A percentile compares a stretch with the other conserved stretches of the same genome.
phyloP scores from a whole-genome alignment of 2,888 invertebrate species.

The Portevinia maculata region DNA sequence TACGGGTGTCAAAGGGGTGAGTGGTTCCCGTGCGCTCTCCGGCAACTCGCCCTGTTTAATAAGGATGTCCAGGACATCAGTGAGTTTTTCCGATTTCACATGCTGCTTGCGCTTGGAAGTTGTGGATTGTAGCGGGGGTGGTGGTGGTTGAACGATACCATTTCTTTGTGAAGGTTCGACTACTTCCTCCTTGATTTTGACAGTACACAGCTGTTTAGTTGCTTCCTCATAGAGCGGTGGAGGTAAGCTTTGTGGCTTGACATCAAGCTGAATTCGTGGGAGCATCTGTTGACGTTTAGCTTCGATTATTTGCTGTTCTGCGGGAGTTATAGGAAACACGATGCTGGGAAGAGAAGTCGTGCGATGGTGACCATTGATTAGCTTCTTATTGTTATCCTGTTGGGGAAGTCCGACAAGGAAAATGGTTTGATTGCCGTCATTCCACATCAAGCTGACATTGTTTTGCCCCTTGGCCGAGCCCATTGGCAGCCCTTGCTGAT shows the following conservation, averaged over 20 bases:
- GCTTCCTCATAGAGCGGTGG: constrained; percentile 90
- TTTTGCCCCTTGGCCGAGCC: constrained; percentile 83
- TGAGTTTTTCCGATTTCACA: constrained; percentile 82
- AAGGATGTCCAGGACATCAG: constrained; percentile 95
- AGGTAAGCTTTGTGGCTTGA: constrained; percentile 83
- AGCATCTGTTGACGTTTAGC: constrained; percentile 75
- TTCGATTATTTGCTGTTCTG: constrained; percentile 76
- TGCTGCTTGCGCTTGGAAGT: constrained; percentile 73
- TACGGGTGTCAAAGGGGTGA: constrained; percentile 83
- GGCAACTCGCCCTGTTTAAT: constrained; percentile 97
- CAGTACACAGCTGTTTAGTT: constrained; percentile 84
- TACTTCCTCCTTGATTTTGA: constrained; percentile 79
- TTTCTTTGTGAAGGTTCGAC: constrained; percentile 64
- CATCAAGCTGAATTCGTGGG: constrained; percentile 79
- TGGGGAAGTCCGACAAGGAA: constrained; percentile 84
- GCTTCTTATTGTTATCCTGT: constrained; percentile 82
- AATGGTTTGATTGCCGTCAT: constrained; percentile 85
- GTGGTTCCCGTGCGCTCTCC: constrained; percentile 86
- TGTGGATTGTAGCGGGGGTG: constrained; percentile 47
- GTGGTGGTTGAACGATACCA: constrained; percentile 15
- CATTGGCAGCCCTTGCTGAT: constrained; percentile 74
- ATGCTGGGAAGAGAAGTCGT: constrained; percentile 86
- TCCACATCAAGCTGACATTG: constrained; percentile 86
- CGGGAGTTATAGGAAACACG: constrained; percentile 81
- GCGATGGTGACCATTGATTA: constrained; percentile 84